Conservation (phyloP, 37 sponge, comb jelly and placozoan species). For the Agelas oroides region DNA sequence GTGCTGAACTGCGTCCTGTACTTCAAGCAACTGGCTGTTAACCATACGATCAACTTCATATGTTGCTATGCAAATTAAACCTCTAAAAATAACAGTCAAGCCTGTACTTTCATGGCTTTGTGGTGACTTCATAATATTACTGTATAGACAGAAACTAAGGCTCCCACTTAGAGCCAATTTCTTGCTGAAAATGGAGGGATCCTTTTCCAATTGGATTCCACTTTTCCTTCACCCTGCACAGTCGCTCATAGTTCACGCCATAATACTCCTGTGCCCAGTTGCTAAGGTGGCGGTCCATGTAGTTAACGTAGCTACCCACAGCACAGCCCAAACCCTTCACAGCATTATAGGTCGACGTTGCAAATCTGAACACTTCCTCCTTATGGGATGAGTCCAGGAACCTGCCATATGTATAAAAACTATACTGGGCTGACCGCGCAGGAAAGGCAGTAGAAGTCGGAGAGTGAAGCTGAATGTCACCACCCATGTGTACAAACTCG, state of each 20-base stretch:
- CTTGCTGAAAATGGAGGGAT: slow-evolving; percentile 9
- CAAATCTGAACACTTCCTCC: slow-evolving; percentile 31
- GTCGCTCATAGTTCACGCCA: slow-evolving; percentile 20
- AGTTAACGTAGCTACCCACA: slow-evolving; percentile 43
- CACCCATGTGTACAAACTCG: slow-evolving; percentile 47
- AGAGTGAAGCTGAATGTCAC: background rate
- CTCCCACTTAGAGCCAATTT: slow-evolving; percentile 21
- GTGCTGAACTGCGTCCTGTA: too few species aligned
- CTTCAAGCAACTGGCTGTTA: too few species aligned
- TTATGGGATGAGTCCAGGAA: background rate
- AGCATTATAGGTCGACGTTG: background rate
- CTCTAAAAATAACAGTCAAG: too few species aligned
- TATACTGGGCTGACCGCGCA: slow-evolving; percentile 15
- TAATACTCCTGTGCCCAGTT: slow-evolving; percentile 41
- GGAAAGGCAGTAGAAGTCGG: slow-evolving; percentile 11
- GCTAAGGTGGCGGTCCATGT: slow-evolving; percentile 24
- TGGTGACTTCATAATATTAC: too few species aligned
- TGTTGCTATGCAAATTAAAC: too few species aligned
- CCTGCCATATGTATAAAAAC: slow-evolving; percentile 18
- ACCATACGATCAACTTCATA: too few species aligned
- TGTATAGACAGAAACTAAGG: too few species aligned
- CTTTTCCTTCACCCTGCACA: slow-evolving; percentile 22
- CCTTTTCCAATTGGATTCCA: slow-evolving; percentile 34
- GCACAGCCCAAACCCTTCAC: background rate
- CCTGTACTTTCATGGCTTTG: too few species aligned